phyloP scores from a whole-genome alignment of 2,797 vertebrate species.

The Eleutherodactylus coqui region DNA sequence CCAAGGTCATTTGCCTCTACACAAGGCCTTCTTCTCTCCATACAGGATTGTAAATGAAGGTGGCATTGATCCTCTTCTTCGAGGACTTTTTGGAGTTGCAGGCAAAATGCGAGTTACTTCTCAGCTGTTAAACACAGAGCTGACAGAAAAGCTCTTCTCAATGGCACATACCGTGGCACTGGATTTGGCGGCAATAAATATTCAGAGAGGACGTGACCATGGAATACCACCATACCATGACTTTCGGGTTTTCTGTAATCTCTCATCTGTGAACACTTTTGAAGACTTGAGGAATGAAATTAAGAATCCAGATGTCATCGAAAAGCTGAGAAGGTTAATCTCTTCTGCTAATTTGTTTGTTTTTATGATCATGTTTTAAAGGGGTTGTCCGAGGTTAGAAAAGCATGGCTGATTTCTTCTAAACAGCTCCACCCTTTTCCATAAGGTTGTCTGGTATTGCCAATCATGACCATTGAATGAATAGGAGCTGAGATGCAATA shows the following conservation, averaged over 20 bases:
- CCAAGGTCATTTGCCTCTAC: constrained; percentile 92
- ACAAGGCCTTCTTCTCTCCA: constrained; percentile 97
- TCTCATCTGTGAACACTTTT: constrained; percentile 88
- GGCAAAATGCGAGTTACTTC: constrained; percentile 95
- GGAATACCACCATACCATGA: constrained; percentile 97
- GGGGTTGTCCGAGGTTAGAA: too few species aligned
- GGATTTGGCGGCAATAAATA: constrained; percentile 96
- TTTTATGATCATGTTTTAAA: too few species aligned
- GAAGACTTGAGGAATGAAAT: constrained; percentile 96
- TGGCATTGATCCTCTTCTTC: constrained; percentile 94
- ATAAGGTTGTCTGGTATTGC: too few species aligned
- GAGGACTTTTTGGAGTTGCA: constrained; percentile 92
- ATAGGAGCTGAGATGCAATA: too few species aligned
- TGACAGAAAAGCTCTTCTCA: constrained; percentile 95
- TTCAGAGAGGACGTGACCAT: constrained; percentile 95
- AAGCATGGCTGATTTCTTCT: too few species aligned
- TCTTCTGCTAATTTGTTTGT: not conserved
- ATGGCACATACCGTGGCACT: constrained; percentile 96
- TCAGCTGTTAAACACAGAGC: constrained; percentile 93
- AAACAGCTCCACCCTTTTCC: too few species aligned
- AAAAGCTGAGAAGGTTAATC: constrained; percentile 88
- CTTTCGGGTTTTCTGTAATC: constrained; percentile 95
- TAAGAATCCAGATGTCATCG: constrained; percentile 87
- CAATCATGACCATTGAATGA: too few species aligned
- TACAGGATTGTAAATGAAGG: constrained; percentile 97